Evolutionary conservation across 2,797 vertebrate species (phyloP).

Genomic region (Sorex maritimensis): DNA sequence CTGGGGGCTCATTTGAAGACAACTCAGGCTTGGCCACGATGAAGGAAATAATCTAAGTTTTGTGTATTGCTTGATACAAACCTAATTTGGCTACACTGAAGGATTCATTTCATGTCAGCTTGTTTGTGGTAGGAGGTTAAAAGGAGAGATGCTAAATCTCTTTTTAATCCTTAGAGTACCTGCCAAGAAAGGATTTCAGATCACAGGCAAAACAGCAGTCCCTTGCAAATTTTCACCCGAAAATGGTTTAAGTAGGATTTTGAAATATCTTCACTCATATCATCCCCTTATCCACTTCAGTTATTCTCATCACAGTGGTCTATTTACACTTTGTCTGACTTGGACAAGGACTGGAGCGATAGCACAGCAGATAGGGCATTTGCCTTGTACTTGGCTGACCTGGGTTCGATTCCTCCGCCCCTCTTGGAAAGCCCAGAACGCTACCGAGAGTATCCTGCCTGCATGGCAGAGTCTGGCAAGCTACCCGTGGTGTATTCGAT

Average conservation of each 20-base stretch:
- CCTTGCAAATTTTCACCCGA: conserved; percentile 47
- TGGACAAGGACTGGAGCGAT: too few species aligned
- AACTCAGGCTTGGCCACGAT: background rate
- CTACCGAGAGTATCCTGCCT: too few species aligned
- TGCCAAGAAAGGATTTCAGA: conserved; percentile 29
- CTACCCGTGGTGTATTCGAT: too few species aligned
- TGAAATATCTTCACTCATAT: conserved; percentile 42
- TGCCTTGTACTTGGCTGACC: too few species aligned
- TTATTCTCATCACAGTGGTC: conserved; percentile 42
- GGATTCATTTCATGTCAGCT: conserved; percentile 4
- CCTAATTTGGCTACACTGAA: background rate
- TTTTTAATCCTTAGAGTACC: conserved; percentile 49
- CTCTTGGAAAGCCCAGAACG: too few species aligned
- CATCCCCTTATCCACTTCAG: conserved; percentile 1
- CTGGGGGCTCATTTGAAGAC: conserved; percentile 4
- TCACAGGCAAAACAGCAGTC: conserved; percentile 45
- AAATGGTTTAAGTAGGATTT: conserved; percentile 62
- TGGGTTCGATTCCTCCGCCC: too few species aligned
- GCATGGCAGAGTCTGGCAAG: too few species aligned
- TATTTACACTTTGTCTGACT: background rate
- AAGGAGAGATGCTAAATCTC: conserved; percentile 53
- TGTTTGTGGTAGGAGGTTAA: conserved; percentile 40
- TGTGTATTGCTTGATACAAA: background rate
- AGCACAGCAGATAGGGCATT: too few species aligned
- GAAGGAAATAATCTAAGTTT: conserved; percentile 38